These are phyloP conservation scores for Ditula angustiorana DNA, from an alignment of 2,888 invertebrate genomes.

Conservation along the genomic window DNA sequence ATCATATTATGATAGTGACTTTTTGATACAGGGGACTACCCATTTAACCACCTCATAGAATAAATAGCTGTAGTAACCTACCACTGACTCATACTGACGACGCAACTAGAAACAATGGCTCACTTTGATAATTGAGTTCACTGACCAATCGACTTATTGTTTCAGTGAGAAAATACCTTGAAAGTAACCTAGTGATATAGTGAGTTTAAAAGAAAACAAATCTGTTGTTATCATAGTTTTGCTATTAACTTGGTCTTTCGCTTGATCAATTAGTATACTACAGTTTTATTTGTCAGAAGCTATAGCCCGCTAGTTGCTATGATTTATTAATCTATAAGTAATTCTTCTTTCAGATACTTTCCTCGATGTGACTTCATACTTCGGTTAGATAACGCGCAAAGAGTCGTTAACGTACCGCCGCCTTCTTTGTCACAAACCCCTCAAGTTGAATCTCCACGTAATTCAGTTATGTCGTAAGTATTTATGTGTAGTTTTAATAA, in stretches of 20 bases:
- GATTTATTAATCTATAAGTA: too few relatives aligned
- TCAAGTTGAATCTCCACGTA: slow-evolving; percentile 33
- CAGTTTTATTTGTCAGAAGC: too few relatives aligned
- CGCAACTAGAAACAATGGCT: slow-evolving; percentile 9
- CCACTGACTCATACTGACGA: slow-evolving; percentile 6
- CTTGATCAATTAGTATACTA: too few relatives aligned
- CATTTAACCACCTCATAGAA: background rate
- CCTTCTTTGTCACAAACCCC: slow-evolving; percentile 26
- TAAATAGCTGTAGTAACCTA: background rate
- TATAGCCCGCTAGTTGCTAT: too few relatives aligned
- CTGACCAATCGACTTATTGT: slow-evolving; percentile 6
- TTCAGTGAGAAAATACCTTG: background rate
- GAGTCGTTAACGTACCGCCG: slow-evolving; percentile 46
- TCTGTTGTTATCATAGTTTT: too few relatives aligned
- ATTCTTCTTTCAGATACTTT: slow-evolving; percentile 62
- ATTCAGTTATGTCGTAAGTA: slow-evolving; percentile 32
- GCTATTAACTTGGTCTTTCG: too few relatives aligned
- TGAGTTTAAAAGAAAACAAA: background rate
- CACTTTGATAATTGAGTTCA: slow-evolving; percentile 2
- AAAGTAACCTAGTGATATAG: background rate
- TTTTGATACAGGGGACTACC: slow-evolving; percentile 2
- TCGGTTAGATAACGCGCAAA: slow-evolving; percentile 61
- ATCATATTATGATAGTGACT: background rate
- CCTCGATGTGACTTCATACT: slow-evolving; percentile 71
- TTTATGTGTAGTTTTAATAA: too few relatives aligned